Base-by-base conservation (phyloP, 2,113 vertebrate species). In the Pedetes capensis region DNA sequence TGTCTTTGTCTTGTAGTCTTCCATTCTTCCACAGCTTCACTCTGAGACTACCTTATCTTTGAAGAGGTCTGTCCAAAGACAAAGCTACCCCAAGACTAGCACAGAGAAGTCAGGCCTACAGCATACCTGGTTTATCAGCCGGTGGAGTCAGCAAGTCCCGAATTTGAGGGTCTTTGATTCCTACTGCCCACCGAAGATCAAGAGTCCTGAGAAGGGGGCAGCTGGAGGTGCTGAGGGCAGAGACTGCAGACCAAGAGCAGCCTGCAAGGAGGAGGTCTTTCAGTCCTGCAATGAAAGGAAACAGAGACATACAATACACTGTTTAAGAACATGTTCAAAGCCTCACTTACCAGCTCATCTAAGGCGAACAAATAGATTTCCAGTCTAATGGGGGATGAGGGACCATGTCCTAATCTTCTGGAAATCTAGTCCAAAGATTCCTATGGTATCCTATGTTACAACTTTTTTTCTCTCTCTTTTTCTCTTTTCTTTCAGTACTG, bases 171-270 rank as follows among this genome's bases (percentile, higher is more conserved):
- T 99, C 99, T 98, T 99, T 99, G 97, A 99, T 99, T 80, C 99
- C 99, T 25, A 99, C 99, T 95, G 99, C 99, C 98, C 99, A 99
- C 95, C 99, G 99, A 98, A 99, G 98, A 98, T 99, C 99, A 92
- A 99, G 98, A 92, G 99, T 99, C 96, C 99, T 99, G 96, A 99
- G 99, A 97, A 99, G 99, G 96, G 99, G 99, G 98, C 99, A 99
- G 97, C 98, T 99, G 97, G 99, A 99, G 89, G 99, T 99, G 98
- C 99, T 99, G 95, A 99, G 99, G 83, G 99, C 99, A 72, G 99
- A 99, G 93, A 99, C 98, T 0, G 99, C 99, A 42, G 98, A 99
- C 99, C 99, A 99, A 95, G 99, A 99, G 96, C 99, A 99, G 95
- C 99, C 99, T 2, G 99, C 99, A 81, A 99, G 95, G 96, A 99